A percentile compares a stretch with the other conserved stretches of the same genome.
These are phyloP conservation scores for Salvelinus fontinalis DNA, from an alignment of 2,113 vertebrate species.

Conservation along the genomic window DNA sequence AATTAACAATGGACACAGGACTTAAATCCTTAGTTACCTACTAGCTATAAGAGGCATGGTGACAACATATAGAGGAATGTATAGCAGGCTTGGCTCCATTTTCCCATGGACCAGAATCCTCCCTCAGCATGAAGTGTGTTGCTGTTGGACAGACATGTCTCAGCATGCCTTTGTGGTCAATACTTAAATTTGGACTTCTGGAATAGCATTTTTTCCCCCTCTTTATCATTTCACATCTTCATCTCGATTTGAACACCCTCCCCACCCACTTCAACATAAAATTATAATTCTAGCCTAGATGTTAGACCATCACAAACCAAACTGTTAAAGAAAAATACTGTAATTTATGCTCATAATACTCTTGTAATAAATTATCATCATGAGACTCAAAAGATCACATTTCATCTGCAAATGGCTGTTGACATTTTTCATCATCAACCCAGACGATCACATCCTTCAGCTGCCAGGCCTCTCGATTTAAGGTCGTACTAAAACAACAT, in stretches of 20 bases:
- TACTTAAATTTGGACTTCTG: neutral
- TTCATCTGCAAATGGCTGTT: neutral
- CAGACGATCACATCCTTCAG: constrained; percentile 13
- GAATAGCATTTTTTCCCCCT: no score
- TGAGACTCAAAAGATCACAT: no score
- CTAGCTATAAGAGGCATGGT: neutral
- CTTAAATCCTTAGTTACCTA: neutral
- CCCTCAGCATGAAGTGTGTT: neutral
- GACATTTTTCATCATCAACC: neutral
- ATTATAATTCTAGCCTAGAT: no score
- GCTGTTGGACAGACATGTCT: constrained; percentile 22
- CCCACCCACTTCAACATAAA: no score
- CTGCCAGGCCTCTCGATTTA: constrained; percentile 60
- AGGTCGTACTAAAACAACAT: constrained; percentile 64
- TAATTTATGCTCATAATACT: no score
- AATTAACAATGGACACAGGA: no score
- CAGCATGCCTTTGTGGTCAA: constrained; percentile 17
- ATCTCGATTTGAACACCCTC: no score
- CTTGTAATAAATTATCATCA: no score
- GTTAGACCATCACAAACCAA: no score
- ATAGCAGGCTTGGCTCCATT: neutral
- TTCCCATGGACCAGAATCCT: neutral
- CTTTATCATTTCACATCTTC: no score
- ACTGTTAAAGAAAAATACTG: no score
- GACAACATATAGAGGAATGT: neutral